These are phyloP conservation scores for Scaptomyza flava DNA, from an alignment of 2,888 invertebrate genomes.

Conservation along the genomic window DNA sequence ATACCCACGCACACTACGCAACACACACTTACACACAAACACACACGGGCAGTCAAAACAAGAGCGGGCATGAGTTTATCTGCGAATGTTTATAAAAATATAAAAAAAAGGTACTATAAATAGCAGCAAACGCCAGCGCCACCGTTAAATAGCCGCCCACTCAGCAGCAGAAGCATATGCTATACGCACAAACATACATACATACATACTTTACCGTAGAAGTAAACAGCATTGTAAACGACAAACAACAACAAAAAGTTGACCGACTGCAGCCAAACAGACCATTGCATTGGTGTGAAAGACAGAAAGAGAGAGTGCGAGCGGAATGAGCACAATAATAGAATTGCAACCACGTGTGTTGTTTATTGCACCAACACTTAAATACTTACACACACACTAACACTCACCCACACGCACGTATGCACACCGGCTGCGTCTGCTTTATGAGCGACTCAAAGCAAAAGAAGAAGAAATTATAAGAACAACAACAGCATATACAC, in stretches of 20 bases:
- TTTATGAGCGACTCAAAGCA: conserved; percentile 33
- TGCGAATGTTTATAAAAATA: conserved; percentile 67
- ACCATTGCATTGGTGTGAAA: conserved; percentile 6
- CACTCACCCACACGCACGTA: conserved; percentile 5
- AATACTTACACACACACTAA: not conserved
- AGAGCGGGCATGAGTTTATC: conserved; percentile 63
- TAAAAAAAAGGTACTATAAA: conserved; percentile 61
- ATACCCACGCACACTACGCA: conserved; percentile 33
- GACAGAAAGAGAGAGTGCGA: conserved; percentile 22
- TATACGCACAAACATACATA: conserved; percentile 19
- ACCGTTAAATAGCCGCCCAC: conserved; percentile 58
- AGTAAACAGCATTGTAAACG: conserved; percentile 1
- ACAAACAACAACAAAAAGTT: conserved; percentile 18
- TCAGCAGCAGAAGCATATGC: conserved; percentile 30
- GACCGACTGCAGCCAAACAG: conserved; percentile 26
- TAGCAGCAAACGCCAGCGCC: conserved; percentile 61
- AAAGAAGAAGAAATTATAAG: conserved; percentile 9
- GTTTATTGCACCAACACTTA: conserved; percentile 55
- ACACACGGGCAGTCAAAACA: not conserved
- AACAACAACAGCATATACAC: conserved; percentile 37
- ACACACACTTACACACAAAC: conserved; percentile 9
- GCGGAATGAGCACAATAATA: conserved; percentile 37
- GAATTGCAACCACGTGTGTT: conserved; percentile 78
- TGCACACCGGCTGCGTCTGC: conserved; percentile 40
- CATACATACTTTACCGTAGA: not conserved